phyloP scores from a whole-genome alignment of 2,797 vertebrate genomes.

The Chaunax sp. region DNA sequence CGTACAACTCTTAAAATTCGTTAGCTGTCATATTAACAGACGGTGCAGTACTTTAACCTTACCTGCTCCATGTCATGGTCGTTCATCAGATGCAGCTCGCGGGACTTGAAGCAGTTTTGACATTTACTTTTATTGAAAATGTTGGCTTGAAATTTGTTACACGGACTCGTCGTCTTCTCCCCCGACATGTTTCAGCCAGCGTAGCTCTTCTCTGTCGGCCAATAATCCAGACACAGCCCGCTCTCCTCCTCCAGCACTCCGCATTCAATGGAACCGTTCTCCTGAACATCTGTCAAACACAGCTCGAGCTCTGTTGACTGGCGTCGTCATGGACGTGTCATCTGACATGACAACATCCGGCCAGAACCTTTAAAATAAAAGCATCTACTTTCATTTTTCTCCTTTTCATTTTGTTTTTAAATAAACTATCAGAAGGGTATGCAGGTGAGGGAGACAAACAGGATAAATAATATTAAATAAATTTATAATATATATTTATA shows the following conservation, averaged over 20 bases:
- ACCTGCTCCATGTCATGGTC: conserved; percentile 89
- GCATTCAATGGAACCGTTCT: conserved; percentile 21
- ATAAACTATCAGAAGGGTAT: too few species aligned
- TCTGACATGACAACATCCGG: conserved; percentile 7
- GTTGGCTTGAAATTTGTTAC: conserved; percentile 91
- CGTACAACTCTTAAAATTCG: too few species aligned
- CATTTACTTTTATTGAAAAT: conserved; percentile 94
- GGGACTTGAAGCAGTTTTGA: conserved; percentile 94
- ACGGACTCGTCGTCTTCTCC: conserved; percentile 84
- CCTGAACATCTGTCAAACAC: conserved; percentile 65
- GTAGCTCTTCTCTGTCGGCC: background rate
- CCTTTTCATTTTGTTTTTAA: too few species aligned
- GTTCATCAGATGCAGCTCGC: conserved; percentile 88
- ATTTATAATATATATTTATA: too few species aligned
- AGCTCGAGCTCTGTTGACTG: conserved; percentile 3
- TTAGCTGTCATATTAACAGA: background rate
- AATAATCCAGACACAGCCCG: background rate
- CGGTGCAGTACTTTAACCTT: too few species aligned
- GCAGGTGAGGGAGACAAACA: too few species aligned
- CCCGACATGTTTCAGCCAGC: conserved; percentile 79
- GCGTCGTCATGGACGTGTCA: conserved; percentile 30
- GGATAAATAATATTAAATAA: too few species aligned
- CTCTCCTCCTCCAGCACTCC: background rate
- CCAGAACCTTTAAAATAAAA: conserved; percentile 38
- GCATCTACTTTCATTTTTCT: too few species aligned